Base-by-base conservation (phyloP, 2,797 vertebrate genomes). In the Heliangelus exortis region DNA sequence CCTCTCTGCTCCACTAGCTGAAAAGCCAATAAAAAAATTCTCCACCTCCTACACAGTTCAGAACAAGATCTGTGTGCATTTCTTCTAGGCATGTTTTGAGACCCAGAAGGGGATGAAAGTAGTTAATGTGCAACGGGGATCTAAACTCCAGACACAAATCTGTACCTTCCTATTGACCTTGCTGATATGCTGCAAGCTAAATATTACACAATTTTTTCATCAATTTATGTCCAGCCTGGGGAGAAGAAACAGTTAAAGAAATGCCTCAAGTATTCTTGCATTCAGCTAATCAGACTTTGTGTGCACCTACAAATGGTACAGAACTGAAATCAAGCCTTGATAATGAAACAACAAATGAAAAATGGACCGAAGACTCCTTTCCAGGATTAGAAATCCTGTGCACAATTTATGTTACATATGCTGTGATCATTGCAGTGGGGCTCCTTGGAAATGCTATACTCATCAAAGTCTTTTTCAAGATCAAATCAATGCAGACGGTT, bases 401-500 rank as follows among this genome's bases (percentile, higher is more conserved):
- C 84, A 95, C 86, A 39, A 97, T 98, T 92, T 98, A 97, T 16
- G 45, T 97, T 63, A 97, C 96, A 29, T 98, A 98, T 23, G 96
- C 98, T 80, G 92, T 97, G 84, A 98, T 98, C 83, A 98, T 98
- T 97, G 97, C 98, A 21, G 97, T 98, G 87, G 98, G 98, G 94
- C 97, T 98, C 94, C 97, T 98, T 77, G 98, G 98, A 97, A 98
- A 98, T 94, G 94, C 95, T 84, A 97, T 98, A 86, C 98, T 98
- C 89, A 98, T 98, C 94, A 98, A 98, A 98, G 98, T 98, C 73
- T 98, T 98, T 95, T 98, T 98, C 96, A 98, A 98, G 96, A 97
- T 98, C 53, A 98, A 98, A 95, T 97, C 98, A n/a, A 98, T 98
- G 98, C 98, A 98, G 96, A 98, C 98, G 1, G 98, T 98, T 90